Evolutionary conservation across 2,113 vertebrate species (phyloP).

Genomic region (Oceanodroma tethys): DNA sequence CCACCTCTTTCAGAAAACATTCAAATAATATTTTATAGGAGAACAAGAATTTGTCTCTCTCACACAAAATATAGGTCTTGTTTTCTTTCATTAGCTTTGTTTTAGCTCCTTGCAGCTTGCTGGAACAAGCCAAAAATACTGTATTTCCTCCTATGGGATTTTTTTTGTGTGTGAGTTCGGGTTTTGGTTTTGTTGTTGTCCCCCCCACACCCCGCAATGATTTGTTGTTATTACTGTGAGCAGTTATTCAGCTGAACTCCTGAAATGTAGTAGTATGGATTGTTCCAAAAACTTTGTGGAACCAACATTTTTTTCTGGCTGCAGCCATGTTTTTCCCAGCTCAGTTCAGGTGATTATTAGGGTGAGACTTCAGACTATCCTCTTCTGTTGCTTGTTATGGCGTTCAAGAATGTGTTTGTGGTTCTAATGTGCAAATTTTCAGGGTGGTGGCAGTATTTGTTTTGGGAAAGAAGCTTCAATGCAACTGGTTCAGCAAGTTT

Average conservation of each 20-base stretch:
- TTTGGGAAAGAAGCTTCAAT: constrained; percentile 32
- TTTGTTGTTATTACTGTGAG: not conserved
- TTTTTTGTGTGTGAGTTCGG: not conserved
- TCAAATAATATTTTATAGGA: not conserved
- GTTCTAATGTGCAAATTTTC: not conserved
- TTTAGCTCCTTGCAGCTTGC: not conserved
- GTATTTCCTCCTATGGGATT: not conserved
- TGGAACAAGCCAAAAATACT: not conserved
- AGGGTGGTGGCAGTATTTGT: constrained; percentile 25
- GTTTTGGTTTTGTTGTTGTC: not conserved
- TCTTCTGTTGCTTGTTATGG: not conserved
- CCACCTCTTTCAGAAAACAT: not conserved
- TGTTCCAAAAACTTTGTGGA: not conserved
- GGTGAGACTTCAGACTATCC: not conserved
- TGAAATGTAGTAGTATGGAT: not conserved
- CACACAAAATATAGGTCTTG: not conserved
- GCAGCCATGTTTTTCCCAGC: not conserved
- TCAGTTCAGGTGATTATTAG: not conserved
- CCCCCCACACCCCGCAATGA: not conserved
- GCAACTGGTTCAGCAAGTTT: constrained; percentile 19
- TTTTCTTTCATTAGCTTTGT: not conserved
- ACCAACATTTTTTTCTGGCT: not conserved
- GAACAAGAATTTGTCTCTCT: not conserved
- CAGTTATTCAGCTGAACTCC: not conserved
- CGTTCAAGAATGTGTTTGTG: constrained; percentile 11